Evolutionary conservation across 92 coral and sea anemone genomes (phyloP), one percentile per base, ranked within the genome.

Genomic region (Palythoa heliodiscus): DNA sequence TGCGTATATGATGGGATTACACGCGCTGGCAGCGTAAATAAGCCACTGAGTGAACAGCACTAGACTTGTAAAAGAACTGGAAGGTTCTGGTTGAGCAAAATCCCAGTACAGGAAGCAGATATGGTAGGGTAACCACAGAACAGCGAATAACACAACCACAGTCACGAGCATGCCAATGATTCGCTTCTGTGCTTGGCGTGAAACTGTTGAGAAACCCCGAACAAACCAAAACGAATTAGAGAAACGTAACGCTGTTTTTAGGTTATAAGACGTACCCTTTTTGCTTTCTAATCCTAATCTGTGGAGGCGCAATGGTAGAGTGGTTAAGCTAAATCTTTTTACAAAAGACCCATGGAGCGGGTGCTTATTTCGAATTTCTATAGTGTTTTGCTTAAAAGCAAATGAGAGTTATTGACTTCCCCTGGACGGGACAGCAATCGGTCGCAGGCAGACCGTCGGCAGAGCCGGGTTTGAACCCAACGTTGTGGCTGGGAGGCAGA

Each of bases 91-190:
- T 63, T 81, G 70, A 55, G 77, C 95, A 75, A 91, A 90, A 54
- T 92, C 93, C 92, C 88, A 57, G 76, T 90, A 92, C 53, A 90
- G 90, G 86, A 90, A 92, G 43, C 91, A 24, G 86, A 92, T 88
- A 87, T 92, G 95, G 87, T 90, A 88, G 10, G 95, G 95, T 70
- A 90, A 86, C 95, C 95, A 92, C 25, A 93, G 82, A 12, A 86
- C 90, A 52, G 95, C 95, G 64, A 92, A 92, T 52, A 92, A 53
- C 47, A 80, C 68, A 48, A 92, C 93, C 25, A 90, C 93, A 11
- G 88, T 77, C 54, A 90, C 76, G 35, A 92, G 79, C 95, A 92
- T 92, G 39, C 83, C 86, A n/a, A 90, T 85, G 17, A 92, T 90
- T 60, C 88, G 90, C 20, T 78, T 84, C 83, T 92, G 95, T 14